A percentile compares a stretch with the other conserved stretches of the same genome.
phyloP scores from a whole-genome alignment of 2,113 vertebrate species.

The Mobula birostris region DNA sequence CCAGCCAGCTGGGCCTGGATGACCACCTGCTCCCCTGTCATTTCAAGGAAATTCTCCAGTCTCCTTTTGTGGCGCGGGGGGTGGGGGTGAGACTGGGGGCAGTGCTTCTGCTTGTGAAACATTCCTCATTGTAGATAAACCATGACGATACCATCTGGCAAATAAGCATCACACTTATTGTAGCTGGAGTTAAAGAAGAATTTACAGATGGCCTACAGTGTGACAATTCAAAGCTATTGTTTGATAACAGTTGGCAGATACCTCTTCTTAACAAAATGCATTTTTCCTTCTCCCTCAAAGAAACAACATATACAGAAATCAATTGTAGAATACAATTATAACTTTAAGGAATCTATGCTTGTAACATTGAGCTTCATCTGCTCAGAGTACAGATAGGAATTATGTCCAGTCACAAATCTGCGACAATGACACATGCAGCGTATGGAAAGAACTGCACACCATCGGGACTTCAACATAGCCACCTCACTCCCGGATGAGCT shows the following conservation, averaged over 20 bases:
- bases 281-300: not conserved
- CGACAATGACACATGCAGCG: too few species aligned
- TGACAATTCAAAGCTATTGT: not conserved
- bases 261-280: not conserved
- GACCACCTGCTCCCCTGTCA: constrained; percentile 20
- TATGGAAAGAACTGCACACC: too few species aligned
- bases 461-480: too few species aligned
- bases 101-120: not conserved
- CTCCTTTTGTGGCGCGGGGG: not conserved
- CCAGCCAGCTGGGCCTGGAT: not conserved
- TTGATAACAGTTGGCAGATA: not conserved
- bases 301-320: not conserved
- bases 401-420: too few species aligned
- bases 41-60: not conserved
- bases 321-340: not conserved
- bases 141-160: not conserved
- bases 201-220: not conserved
- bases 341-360: not conserved
- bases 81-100: too few species aligned
- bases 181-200: too few species aligned
- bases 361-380: not conserved
- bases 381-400: not conserved
- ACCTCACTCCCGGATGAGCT: too few species aligned
- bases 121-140: not conserved
- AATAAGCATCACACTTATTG: not conserved